Base-by-base conservation (phyloP, 1,140 invertebrate species). In the Drosophila pallidifrons region DNA sequence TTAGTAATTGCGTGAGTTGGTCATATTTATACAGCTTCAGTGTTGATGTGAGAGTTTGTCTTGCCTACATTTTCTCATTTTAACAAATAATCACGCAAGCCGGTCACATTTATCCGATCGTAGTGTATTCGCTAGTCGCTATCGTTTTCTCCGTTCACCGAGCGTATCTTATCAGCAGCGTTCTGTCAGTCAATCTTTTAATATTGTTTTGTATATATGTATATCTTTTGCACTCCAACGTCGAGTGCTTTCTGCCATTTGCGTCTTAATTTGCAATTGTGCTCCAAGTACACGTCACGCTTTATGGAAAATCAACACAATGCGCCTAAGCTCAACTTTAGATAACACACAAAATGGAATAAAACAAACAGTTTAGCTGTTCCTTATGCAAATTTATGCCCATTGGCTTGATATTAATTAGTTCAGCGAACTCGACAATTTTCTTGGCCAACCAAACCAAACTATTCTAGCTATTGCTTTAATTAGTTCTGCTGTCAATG, bases 221-320 rank as follows among this genome's bases (percentile, higher is more conserved):
- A 65, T 78, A 64, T 77, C 77, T 81, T 77, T 43, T 43, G 41
- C 41, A 43, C 45, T 11, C n/a, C 25, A 46, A 11, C 55, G 55
- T 63, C 35, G 49, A 66, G 52, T 79, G 49, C 49, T 54, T 49
- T 20, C 57, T 20, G 38, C 38, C 16, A 41, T 75, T 85, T 81
- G 75, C 82, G 82, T 79, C 75, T 86, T 59, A 78, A 60, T 66
- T 64, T 41, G 4, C 25, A 20, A 20, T 52, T 52, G 43, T 43
- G 28, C 20, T 20, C 43, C 32, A 85, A 75, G 81, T 80, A 77
- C 81, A 83, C 81, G 81, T 83, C 81, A 83, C 57, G 32, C 54
- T 16, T 47, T 57, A 41, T 8, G 30, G 13, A 15, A 54, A 54
- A 52, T 7, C 4, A 57, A 2, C 15, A n/a, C 32, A 57, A 55